Evolutionary conservation across 2,797 vertebrate genomes (phyloP).

Genomic region (Hypotaenidia philippensis): DNA sequence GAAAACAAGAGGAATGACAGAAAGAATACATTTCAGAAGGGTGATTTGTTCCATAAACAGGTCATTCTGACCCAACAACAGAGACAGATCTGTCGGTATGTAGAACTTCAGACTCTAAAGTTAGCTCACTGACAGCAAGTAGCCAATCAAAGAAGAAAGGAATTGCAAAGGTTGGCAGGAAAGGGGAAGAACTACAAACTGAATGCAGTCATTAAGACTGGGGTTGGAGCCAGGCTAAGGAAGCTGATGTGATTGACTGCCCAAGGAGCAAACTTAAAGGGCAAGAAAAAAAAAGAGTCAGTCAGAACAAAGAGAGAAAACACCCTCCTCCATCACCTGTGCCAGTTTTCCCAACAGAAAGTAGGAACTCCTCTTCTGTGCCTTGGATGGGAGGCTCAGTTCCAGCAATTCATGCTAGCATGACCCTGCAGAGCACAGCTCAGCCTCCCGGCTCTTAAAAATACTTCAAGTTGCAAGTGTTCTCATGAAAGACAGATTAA

Average conservation of each 20-base stretch:
- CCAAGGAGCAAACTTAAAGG: background rate
- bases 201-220: background rate
- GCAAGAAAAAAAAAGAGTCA: background rate
- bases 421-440: background rate
- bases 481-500: constrained; percentile 14
- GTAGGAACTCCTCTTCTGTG: background rate
- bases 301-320: background rate
- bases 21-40: background rate
- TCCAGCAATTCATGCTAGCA: background rate
- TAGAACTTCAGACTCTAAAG: background rate
- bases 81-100: background rate
- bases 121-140: background rate
- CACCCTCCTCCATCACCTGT: background rate
- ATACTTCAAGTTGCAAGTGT: background rate
- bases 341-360: background rate
- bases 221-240: background rate
- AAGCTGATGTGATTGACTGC: rapidly evolving
- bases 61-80: background rate
- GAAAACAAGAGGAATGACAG: background rate
- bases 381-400: background rate
- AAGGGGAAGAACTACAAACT: background rate
- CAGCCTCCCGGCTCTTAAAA: constrained; percentile 12
- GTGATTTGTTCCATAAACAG: background rate
- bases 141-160: background rate
- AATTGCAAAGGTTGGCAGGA: background rate